Evolutionary conservation across 1,140 invertebrate genomes (phyloP).

Genomic region (Drosophila littoralis): DNA sequence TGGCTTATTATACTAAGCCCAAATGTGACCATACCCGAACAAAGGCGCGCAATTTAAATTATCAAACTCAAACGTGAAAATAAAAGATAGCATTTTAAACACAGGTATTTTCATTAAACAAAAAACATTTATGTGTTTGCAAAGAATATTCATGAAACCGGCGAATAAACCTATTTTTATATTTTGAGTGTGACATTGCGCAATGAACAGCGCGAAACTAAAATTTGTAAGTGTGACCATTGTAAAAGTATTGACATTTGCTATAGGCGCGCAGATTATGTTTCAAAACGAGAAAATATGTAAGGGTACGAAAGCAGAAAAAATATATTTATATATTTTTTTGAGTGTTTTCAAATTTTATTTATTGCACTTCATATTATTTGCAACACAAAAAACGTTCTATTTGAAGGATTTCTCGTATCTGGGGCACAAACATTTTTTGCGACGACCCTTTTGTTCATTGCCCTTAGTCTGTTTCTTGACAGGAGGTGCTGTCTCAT

Average conservation of each 20-base stretch:
- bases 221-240: not conserved
- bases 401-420: conserved; percentile 41
- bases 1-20: no score
- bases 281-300: not conserved
- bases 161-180: not conserved
- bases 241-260: not conserved
- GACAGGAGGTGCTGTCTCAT: not conserved
- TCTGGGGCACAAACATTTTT: conserved; percentile 68
- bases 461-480: not conserved
- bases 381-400: not conserved
- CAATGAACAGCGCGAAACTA: not conserved
- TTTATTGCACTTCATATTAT: conserved; percentile 2
- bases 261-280: not conserved
- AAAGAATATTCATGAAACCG: no score
- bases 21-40: no score
- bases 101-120: no score
- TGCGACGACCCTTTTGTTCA: conserved; percentile 21
- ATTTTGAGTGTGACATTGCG: not conserved
- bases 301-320: not conserved
- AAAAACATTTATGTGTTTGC: no score
- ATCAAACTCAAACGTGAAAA: no score
- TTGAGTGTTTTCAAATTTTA: not conserved
- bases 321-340: not conserved
- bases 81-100: no score
- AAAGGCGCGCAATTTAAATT: no score